A percentile compares a stretch with the other conserved stretches of the same genome.
phyloP scores from a whole-genome alignment of 2,888 invertebrate species.

The Zootermopsis nevadensis region DNA sequence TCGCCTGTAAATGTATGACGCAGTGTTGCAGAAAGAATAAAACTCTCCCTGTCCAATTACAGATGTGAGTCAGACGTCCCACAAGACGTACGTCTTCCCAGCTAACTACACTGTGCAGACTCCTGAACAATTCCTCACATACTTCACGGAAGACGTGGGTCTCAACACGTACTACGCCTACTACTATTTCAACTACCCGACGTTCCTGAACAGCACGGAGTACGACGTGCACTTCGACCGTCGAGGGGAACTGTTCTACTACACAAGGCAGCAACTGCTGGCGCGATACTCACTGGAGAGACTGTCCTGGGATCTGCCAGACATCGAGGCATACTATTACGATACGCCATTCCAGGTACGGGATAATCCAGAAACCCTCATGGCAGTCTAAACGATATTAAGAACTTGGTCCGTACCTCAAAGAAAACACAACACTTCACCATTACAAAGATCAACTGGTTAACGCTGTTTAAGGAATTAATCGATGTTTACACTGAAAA shows the following conservation, averaged over 20 bases:
- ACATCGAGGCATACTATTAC: slow-evolving; percentile 70
- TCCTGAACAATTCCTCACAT: slow-evolving; percentile 62
- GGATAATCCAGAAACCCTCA: too few relatives aligned
- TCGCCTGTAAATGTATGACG: too few relatives aligned
- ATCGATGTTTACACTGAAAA: too few relatives aligned
- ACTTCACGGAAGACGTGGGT: slow-evolving; percentile 78
- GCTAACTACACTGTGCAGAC: slow-evolving; percentile 52
- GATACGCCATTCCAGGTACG: slow-evolving; percentile 57
- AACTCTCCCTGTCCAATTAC: not conserved
- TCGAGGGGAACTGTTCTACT: slow-evolving; percentile 63
- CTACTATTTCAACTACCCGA: slow-evolving; percentile 72
- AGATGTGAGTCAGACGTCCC: slow-evolving; percentile 28
- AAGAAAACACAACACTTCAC: too few relatives aligned
- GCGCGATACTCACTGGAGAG: slow-evolving; percentile 81
- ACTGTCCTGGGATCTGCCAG: slow-evolving; percentile 75
- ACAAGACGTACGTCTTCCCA: slow-evolving; percentile 47
- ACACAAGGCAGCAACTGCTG: slow-evolving; percentile 74
- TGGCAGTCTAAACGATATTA: too few relatives aligned
- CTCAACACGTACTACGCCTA: slow-evolving; percentile 75
- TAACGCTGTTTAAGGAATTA: too few relatives aligned
- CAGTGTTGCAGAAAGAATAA: too few relatives aligned
- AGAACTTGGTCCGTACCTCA: too few relatives aligned
- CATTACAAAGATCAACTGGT: too few relatives aligned
- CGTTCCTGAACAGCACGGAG: slow-evolving; percentile 70
- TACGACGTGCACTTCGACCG: slow-evolving; percentile 63